phyloP scores from a whole-genome alignment of 2,113 vertebrate species.

The Chlorodrepanis virens region DNA sequence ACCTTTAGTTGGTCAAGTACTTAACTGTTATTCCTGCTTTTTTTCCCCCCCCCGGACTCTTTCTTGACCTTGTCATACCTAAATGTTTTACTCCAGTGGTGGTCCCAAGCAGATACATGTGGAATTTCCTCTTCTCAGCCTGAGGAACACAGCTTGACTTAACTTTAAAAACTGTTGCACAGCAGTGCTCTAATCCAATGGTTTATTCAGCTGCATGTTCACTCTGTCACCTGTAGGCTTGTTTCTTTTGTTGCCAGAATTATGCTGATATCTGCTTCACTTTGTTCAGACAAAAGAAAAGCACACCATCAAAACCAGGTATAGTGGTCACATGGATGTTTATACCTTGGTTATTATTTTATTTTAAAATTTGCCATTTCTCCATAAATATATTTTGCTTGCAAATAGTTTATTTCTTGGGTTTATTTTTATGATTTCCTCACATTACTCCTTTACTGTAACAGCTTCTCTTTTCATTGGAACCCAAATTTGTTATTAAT shows the following conservation, averaged over 20 bases:
- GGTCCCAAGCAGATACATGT: constrained; percentile 48
- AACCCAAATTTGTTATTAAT: neutral
- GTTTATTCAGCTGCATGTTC: constrained; percentile 55
- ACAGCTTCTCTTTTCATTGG: neutral
- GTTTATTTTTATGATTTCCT: neutral
- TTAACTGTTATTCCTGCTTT: constrained; percentile 6
- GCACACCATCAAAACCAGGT: neutral
- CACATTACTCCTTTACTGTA: neutral
- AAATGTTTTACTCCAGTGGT: constrained; percentile 47
- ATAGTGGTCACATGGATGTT: neutral
- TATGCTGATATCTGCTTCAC: neutral
- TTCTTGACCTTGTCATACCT: constrained; percentile 61
- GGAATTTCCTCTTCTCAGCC: constrained; percentile 49
- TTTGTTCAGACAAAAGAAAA: neutral
- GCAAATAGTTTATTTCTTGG: neutral
- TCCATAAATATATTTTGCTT: neutral
- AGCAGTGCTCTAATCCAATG: neutral
- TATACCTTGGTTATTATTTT: neutral
- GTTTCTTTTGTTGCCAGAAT: neutral
- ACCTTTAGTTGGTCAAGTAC: constrained; percentile 1
- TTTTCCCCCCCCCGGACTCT: constrained; percentile 8
- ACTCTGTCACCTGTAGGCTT: constrained; percentile 1
- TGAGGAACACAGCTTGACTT: constrained; percentile 50
- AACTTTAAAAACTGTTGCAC: constrained; percentile 11
- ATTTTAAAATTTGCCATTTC: neutral